phyloP scores from a whole-genome alignment of 2,113 vertebrate genomes.

The Rhinoderma darwinii region DNA sequence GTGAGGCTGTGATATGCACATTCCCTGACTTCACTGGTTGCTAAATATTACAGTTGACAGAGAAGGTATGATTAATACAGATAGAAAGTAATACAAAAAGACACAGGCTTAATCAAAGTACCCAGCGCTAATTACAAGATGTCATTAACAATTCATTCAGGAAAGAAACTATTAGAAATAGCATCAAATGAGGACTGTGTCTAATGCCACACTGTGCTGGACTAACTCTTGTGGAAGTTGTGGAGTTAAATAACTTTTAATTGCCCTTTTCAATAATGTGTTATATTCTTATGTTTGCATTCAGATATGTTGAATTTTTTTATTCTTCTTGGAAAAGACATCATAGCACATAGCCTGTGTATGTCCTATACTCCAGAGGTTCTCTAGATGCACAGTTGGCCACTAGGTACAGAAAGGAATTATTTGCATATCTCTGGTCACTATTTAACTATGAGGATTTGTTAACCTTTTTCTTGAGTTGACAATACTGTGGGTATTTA shows the following conservation, averaged over 20 bases:
- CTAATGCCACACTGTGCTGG: background rate
- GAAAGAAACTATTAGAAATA: constrained; percentile 4
- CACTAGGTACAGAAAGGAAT: too few species aligned
- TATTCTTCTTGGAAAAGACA: background rate
- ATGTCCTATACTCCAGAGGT: background rate
- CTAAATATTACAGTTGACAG: constrained; percentile 28
- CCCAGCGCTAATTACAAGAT: constrained; percentile 32
- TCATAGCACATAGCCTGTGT: background rate
- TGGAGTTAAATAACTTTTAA: constrained; percentile 1
- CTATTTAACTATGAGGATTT: too few species aligned
- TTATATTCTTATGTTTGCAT: background rate
- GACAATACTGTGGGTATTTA: background rate
- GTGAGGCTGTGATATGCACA: constrained; percentile 1
- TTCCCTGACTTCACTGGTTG: background rate
- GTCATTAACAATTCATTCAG: constrained; percentile 49
- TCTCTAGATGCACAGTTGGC: background rate
- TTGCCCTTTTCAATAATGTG: background rate
- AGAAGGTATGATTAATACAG: constrained; percentile 3
- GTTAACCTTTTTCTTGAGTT: background rate
- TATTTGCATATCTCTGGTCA: too few species aligned
- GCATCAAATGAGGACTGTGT: constrained; percentile 9
- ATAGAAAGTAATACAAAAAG: constrained; percentile 23
- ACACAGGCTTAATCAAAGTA: constrained; percentile 16
- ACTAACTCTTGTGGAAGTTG: background rate
- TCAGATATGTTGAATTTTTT: background rate